Evolutionary conservation across 2,888 invertebrate genomes (phyloP), one percentile per base, ranked within the genome.

Genomic region (Leucozona laternaria): DNA sequence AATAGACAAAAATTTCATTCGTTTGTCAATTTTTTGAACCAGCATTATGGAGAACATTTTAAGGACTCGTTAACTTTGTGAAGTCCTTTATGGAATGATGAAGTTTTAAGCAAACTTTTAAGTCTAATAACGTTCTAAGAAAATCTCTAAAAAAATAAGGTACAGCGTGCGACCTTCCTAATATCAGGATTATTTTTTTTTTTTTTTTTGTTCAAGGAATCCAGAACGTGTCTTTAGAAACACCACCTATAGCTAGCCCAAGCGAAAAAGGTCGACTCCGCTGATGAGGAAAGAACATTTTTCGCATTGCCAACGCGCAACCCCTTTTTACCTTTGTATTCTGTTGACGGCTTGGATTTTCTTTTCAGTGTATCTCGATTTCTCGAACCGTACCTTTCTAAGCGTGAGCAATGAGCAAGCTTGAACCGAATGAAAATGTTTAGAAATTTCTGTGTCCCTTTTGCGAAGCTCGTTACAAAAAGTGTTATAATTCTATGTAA

Each of bases 401-500:
- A 50, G 22, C 48, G 22, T 22, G 11, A 22, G 11, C 7, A 8
- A 8, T 48, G 8, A n/a, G 2, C 10, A 66, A 20, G 17, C 48
- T 13, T 77, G 70, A 77, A 28, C 48, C 53, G 68, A 85, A 88
- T 85, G 62, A 55, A 85, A 50, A 58, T 53, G 64, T 25, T 57
- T 68, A 78, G 77, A 88, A 20, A 37, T 68, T 53, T 13, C 11
- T 64, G 58, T 76, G 76, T 80, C 71, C 75, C 60, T 76, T 72
- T 68, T 37, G 22, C 22, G 48, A 75, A 70, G 73, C 70, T 68
- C 55, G 53, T 71, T 43, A 72, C 76, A 76, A 72, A 72, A 72
- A 70, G 72, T 88, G 88, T 87, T 89, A 88, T 89, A 89, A 89
- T 88, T 68, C 89, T 76, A 60, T 48, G n/a, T n/a, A n/a, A n/a